Evolutionary conservation across 2,888 invertebrate species (phyloP), one percentile per base, ranked within the genome.

Genomic region (Cabera pusaria): DNA sequence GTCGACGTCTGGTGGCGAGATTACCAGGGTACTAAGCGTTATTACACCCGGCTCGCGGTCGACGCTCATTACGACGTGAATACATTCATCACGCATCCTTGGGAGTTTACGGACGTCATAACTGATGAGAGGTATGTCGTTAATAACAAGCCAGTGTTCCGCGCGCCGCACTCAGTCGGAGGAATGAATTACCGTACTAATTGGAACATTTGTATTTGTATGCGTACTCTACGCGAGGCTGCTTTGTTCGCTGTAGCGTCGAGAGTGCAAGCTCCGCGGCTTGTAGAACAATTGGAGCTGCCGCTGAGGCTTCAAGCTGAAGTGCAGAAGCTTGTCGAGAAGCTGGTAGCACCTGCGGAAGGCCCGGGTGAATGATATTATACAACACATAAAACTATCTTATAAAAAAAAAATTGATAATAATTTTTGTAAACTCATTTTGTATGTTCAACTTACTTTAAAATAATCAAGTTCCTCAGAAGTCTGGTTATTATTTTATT

Each of bases 11-110:
- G 93, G 64, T 97, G 97, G 97, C 89, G 96, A 7, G 93, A 96
- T 72, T 96, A 93, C 64, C 74, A 90, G 22, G 96, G 96, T 0
- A 68, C 68, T 0, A 90, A 90, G 18, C 84, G 91, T 1, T 90
- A 89, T 31, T 95, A 94, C 63, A 82, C 87, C 2, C 86, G 89
- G 0, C 64, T 96, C n/a, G 64, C 72, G 0, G 89, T 92, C 0
- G 78, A 79, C 0, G 81, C 87, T 2, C 90, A 74, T 57, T 82
- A 91, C 31, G 92, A 94, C 58, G 90, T 96, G 0, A 93, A 95
- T 57, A 95, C 97, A 0, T 97, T 88, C 69, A 91, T 93, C 6
- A 93, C 93, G 0, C 97, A 97, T 79, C 95, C 95, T 0, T 97
- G 97, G 96, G 92, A 96, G 45, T 96, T 96, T 64, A 85, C 93